phyloP scores from a whole-genome alignment of 2,113 vertebrate genomes.

The Oncorhynchus tshawytscha region DNA sequence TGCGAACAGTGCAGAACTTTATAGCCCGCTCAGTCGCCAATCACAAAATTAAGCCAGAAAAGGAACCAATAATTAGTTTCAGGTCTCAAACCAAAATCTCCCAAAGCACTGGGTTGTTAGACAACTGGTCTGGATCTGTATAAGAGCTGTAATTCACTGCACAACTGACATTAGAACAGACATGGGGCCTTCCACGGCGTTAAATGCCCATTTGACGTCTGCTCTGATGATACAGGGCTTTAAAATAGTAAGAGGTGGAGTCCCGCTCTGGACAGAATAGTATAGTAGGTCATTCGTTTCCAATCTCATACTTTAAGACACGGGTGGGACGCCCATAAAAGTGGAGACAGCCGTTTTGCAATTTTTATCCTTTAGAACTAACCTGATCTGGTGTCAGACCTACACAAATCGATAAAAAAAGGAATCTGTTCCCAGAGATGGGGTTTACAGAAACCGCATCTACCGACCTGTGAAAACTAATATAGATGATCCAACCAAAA shows the following conservation, averaged over 20 bases:
- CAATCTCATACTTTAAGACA: not conserved
- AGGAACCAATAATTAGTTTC: conserved; percentile 51
- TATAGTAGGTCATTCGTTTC: conserved; percentile 4
- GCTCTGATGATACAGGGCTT: conserved; percentile 42
- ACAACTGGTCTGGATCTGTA: conserved; percentile 22
- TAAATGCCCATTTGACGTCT: conserved; percentile 22
- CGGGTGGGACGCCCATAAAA: not conserved
- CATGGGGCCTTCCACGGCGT: conserved; percentile 16
- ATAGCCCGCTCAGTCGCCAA: conserved; percentile 56
- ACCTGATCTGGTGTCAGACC: not conserved
- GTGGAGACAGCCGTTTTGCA: not conserved
- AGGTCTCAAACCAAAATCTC: conserved; percentile 45
- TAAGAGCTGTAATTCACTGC: conserved; percentile 34
- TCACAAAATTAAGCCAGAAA: conserved; percentile 60
- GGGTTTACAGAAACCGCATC: not conserved
- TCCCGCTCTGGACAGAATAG: conserved; percentile 18
- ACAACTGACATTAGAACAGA: conserved; percentile 30
- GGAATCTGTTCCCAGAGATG: not conserved
- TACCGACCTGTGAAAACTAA: not conserved
- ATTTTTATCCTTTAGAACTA: not conserved
- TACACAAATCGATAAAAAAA: not conserved
- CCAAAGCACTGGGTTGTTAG: conserved; percentile 46
- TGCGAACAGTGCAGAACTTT: conserved; percentile 78
- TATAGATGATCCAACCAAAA: conserved; percentile 4
- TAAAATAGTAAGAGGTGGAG: conserved; percentile 37